A percentile compares a stretch with the other conserved stretches of the same genome.
Evolutionary conservation across 2,888 invertebrate species (phyloP).

Genomic region (Eueremaeus valkanovi): DNA sequence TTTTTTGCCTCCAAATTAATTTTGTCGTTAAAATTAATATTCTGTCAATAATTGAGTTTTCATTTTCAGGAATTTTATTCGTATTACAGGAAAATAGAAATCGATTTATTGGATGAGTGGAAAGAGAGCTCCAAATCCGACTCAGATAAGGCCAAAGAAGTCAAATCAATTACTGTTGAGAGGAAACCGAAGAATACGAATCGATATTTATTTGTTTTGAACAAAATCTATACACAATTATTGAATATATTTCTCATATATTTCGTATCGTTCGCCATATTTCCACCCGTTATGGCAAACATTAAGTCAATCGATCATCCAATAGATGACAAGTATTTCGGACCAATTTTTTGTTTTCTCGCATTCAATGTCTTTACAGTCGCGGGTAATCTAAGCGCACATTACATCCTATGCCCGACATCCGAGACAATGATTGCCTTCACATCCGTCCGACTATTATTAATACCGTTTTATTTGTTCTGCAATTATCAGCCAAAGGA

Average conservation of each 20-base stretch:
- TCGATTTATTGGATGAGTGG: no score
- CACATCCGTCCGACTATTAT: not conserved
- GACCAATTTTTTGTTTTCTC: slow-evolving; percentile 10
- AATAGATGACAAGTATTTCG: slow-evolving; percentile 37
- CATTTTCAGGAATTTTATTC: not conserved
- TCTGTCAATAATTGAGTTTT: not conserved
- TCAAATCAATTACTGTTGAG: not conserved
- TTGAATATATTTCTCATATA: slow-evolving; percentile 88
- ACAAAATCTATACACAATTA: slow-evolving; percentile 69
- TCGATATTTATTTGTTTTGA: not conserved
- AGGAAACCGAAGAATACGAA: not conserved
- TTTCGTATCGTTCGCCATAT: slow-evolving; percentile 82
- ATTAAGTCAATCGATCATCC: slow-evolving; percentile 55
- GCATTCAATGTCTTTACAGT: slow-evolving; percentile 12
- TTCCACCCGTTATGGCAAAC: slow-evolving; percentile 76
- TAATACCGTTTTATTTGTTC: slow-evolving; percentile 28
- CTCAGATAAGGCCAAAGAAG: no score
- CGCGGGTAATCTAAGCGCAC: not conserved
- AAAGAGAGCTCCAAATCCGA: no score
- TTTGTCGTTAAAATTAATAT: not conserved
- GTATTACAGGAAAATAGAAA: not conserved
- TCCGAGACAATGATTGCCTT: not conserved
- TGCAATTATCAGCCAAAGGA: slow-evolving; percentile 43
- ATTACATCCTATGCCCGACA: not conserved
- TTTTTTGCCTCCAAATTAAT: no score